These are phyloP conservation scores for Silvanus unidentatus DNA, from an alignment of 2,888 invertebrate species.

Conservation along the genomic window DNA sequence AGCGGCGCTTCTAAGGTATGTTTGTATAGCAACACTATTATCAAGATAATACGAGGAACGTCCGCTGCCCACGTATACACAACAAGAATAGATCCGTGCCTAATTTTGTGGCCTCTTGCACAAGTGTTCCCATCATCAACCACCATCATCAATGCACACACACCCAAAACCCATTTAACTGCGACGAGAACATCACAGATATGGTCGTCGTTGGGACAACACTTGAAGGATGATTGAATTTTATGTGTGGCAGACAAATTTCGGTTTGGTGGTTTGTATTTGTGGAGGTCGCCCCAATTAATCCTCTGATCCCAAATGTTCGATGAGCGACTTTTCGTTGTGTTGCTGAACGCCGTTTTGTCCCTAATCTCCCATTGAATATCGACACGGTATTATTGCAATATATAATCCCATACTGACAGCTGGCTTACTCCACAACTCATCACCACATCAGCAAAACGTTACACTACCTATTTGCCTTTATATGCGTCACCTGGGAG, in stretches of 20 bases:
- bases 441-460: not conserved
- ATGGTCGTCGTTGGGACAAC: too few species aligned
- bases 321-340: not conserved
- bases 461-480: too few species aligned
- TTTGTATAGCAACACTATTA: slow-evolving; percentile 40
- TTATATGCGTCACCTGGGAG: slow-evolving; percentile 2
- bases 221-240: too few species aligned
- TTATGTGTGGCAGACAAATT: too few species aligned
- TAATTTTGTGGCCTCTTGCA: slow-evolving; percentile 1
- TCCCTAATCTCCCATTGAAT: too few species aligned
- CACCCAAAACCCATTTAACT: not conserved
- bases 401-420: slow-evolving; percentile 19
- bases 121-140: not conserved
- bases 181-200: too few species aligned
- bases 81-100: not conserved
- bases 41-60: slow-evolving; percentile 33
- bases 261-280: too few species aligned
- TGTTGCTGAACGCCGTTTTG: slow-evolving; percentile 6
- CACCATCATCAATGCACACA: not conserved
- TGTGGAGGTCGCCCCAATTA: not conserved
- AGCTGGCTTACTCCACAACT: slow-evolving; percentile 18
- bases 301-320: not conserved
- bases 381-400: too few species aligned
- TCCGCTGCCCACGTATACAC: slow-evolving; percentile 1
- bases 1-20: slow-evolving; percentile 36